Evolutionary conservation across 2,888 invertebrate species (phyloP).

Genomic region (Maniola hyperantus): DNA sequence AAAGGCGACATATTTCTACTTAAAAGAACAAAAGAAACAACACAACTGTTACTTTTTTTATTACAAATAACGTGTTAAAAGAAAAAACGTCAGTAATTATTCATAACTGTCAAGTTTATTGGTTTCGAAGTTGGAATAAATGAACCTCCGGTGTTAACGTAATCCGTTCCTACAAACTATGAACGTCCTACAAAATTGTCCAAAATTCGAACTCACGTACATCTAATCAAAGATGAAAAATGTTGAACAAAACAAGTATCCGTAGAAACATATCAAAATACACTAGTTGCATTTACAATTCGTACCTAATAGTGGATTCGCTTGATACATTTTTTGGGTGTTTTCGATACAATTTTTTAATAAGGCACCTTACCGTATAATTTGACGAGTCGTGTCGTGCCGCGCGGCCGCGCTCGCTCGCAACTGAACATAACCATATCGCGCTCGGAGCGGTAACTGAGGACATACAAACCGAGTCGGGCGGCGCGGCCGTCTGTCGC

Average conservation of each 20-base stretch:
- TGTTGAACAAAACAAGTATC: conserved; percentile 39
- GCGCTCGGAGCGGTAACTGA: not conserved
- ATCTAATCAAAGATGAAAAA: conserved; percentile 38
- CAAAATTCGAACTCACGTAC: conserved; percentile 41
- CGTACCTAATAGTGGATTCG: conserved; percentile 38
- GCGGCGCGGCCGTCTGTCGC: not conserved
- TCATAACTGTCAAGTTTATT: conserved; percentile 41
- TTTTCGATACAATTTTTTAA: conserved; percentile 28
- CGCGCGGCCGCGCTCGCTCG: not conserved
- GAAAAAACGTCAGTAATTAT: conserved; percentile 34
- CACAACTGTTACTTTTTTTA: conserved; percentile 34
- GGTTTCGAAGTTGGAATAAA: conserved; percentile 37
- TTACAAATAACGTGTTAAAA: conserved; percentile 33
- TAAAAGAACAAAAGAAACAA: conserved; percentile 34
- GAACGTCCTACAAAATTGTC: conserved; percentile 43
- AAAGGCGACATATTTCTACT: conserved; percentile 39
- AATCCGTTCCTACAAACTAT: conserved; percentile 41
- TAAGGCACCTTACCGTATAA: conserved; percentile 22
- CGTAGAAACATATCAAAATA: conserved; percentile 42
- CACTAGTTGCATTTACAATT: conserved; percentile 40
- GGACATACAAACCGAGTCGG: conserved; percentile 1
- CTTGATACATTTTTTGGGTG: conserved; percentile 30
- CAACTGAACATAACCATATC: not conserved
- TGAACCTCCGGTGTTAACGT: conserved; percentile 37
- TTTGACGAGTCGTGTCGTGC: not conserved